These are phyloP conservation scores for Syrmaticus mikado DNA, from an alignment of 2,113 vertebrate genomes.

Conservation along the genomic window DNA sequence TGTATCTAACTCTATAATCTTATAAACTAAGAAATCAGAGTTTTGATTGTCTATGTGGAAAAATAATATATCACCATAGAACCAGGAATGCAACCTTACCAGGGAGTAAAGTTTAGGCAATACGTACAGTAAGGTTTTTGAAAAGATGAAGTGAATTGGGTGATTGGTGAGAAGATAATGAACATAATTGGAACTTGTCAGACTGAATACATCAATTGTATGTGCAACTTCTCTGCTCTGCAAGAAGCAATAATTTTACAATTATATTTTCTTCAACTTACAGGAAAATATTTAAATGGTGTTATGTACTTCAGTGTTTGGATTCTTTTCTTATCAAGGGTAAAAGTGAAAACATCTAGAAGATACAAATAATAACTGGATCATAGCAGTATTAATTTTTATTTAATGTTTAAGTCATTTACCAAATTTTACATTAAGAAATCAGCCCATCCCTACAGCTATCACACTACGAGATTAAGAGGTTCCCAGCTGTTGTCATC, in stretches of 20 bases:
- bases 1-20: neutral
- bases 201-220: neutral
- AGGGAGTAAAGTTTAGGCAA: neutral
- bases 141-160: neutral
- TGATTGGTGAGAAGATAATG: neutral
- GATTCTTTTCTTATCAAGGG: neutral
- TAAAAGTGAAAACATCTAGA: neutral
- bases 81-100: neutral
- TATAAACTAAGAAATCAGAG: neutral
- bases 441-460: neutral
- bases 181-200: neutral
- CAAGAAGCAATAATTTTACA: neutral
- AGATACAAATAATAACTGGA: neutral
- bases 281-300: neutral
- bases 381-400: neutral
- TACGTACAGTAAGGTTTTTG: fast-evolving
- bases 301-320: neutral
- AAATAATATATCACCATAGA: neutral
- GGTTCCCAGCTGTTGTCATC: neutral
- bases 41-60: neutral
- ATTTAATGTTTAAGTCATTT: neutral
- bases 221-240: neutral
- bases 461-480: neutral
- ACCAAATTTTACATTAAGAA: neutral
- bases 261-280: neutral